These are phyloP conservation scores for Heterotis niloticus DNA, from an alignment of 2,113 vertebrate species.

Conservation along the genomic window DNA sequence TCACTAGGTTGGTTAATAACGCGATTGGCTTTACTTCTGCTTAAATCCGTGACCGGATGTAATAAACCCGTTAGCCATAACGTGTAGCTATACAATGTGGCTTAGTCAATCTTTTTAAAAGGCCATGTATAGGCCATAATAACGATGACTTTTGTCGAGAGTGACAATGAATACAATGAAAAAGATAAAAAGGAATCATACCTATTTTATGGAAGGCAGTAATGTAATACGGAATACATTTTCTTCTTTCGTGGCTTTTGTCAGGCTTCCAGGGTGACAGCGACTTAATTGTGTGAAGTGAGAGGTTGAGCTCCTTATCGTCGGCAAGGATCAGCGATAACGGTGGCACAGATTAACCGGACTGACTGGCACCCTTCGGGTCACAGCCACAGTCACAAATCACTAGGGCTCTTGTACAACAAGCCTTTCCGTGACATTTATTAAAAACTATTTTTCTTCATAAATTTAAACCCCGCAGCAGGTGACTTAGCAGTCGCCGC, in stretches of 20 bases:
- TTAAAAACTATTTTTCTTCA: background rate
- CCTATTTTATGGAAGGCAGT: background rate
- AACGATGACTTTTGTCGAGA: conserved; percentile 14
- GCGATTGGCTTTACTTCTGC: too few relatives aligned
- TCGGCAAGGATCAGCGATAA: conserved; percentile 10
- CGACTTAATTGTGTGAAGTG: conserved; percentile 30
- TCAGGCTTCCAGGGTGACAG: conserved; percentile 28
- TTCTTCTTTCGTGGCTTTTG: conserved; percentile 15
- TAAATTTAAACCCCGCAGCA: too few relatives aligned
- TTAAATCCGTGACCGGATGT: too few relatives aligned
- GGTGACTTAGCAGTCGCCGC: too few relatives aligned
- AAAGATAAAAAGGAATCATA: conserved; percentile 23
- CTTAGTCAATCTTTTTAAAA: too few relatives aligned
- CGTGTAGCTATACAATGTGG: too few relatives aligned
- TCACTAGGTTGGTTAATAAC: too few relatives aligned
- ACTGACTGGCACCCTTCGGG: conserved; percentile 19
- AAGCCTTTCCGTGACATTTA: conserved; percentile 2
- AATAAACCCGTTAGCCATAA: too few relatives aligned
- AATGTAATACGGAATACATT: conserved; percentile 27
- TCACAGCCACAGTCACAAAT: conserved; percentile 22
- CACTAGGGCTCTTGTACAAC: conserved; percentile 11
- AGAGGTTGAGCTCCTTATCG: conserved; percentile 24
- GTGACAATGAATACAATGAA: conserved; percentile 7
- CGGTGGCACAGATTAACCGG: conserved; percentile 5
- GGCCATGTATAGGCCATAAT: background rate